These are phyloP conservation scores for Erithacus rubecula DNA, from an alignment of 2,797 vertebrate genomes.

Conservation along the genomic window DNA sequence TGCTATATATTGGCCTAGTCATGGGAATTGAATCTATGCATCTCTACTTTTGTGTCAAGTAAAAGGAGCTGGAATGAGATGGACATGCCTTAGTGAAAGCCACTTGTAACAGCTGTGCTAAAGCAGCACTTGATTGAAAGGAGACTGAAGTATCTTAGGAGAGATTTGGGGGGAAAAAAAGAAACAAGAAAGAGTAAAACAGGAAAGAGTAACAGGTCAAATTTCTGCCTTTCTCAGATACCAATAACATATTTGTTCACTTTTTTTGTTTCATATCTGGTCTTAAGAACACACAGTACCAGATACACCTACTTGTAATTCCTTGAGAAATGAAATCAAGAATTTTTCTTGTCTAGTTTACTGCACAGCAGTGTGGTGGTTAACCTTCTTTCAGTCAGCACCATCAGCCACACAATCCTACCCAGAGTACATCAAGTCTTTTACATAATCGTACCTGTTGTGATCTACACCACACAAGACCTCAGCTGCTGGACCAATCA, in stretches of 20 bases:
- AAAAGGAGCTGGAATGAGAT: background rate
- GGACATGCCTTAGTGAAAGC: background rate
- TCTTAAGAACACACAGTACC: background rate
- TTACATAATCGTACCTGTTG: fast-evolving
- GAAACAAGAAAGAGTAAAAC: too few relatives aligned
- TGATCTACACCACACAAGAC: background rate
- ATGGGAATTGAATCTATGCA: background rate
- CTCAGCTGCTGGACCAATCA: background rate
- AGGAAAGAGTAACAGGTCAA: background rate
- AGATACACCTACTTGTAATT: background rate
- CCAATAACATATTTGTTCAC: background rate
- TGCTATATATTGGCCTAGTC: background rate
- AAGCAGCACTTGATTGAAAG: background rate
- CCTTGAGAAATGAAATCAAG: background rate
- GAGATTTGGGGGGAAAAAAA: background rate
- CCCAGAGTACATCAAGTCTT: background rate
- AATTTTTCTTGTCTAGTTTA: background rate
- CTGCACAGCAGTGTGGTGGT: background rate
- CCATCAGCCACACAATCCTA: background rate
- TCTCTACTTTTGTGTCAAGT: background rate
- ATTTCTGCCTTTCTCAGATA: background rate
- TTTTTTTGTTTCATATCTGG: background rate
- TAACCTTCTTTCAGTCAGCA: background rate
- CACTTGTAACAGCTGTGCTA: background rate
- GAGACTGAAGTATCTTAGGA: background rate